phyloP scores from a whole-genome alignment of 2,888 invertebrate genomes.

The Pyrgus malvae region DNA sequence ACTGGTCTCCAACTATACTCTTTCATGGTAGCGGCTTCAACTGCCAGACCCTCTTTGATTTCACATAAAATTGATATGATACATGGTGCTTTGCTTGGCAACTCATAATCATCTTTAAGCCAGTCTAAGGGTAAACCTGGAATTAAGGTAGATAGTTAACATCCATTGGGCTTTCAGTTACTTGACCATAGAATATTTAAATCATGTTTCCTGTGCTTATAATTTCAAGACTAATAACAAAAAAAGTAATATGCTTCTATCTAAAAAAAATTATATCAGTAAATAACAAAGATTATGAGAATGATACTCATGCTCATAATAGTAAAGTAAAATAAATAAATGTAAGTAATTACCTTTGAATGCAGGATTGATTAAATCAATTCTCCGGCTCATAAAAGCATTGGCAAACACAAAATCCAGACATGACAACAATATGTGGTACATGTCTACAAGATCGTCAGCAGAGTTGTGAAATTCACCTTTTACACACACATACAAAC shows the following conservation, averaged over 20 bases:
- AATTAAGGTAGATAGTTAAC: background rate
- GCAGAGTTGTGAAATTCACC: slow-evolving; percentile 92
- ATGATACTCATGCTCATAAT: no score
- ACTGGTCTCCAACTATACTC: slow-evolving; percentile 92
- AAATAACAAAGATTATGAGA: no score
- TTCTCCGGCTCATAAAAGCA: slow-evolving; percentile 89
- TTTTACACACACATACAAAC: slow-evolving; percentile 93
- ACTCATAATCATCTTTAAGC: slow-evolving; percentile 79
- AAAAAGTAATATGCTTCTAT: no score
- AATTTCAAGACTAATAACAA: no score
- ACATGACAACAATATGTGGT: slow-evolving; percentile 94
- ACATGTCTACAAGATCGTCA: slow-evolving; percentile 96
- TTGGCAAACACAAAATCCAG: slow-evolving; percentile 95
- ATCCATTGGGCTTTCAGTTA: no score
- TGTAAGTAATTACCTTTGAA: slow-evolving; percentile 84
- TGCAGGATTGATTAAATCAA: slow-evolving; percentile 91
- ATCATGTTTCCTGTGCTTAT: no score
- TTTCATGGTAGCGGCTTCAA: slow-evolving; percentile 95
- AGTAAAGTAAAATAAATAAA: no score
- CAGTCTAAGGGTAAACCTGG: slow-evolving; percentile 88
- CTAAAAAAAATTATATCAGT: no score
- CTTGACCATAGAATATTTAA: no score
- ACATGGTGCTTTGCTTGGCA: slow-evolving; percentile 87
- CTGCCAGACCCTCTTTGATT: slow-evolving; percentile 89
- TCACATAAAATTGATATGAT: slow-evolving; percentile 92